Percentiles rank a stretch among this genome's conserved stretches.
Evolutionary conservation across 2,888 invertebrate species (phyloP).

Genomic region (Helicoverpa assulta): DNA sequence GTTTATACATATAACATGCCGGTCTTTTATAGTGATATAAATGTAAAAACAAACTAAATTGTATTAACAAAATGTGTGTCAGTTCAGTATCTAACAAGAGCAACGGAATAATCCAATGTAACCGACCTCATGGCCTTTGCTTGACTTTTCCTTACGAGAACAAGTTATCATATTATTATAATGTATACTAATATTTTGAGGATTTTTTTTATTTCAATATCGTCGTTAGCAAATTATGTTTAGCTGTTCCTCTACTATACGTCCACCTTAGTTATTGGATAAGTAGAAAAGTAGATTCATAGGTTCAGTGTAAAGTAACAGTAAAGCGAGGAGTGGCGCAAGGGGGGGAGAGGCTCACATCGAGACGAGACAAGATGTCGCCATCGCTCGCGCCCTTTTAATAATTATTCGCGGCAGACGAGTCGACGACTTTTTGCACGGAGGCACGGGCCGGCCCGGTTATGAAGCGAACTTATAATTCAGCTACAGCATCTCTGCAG

Average conservation of each 20-base stretch:
- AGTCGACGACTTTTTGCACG: constrained; percentile 81
- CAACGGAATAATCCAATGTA: constrained; percentile 8
- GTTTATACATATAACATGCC: no score
- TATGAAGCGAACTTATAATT: constrained; percentile 68
- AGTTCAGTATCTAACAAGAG: constrained; percentile 4
- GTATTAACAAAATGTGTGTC: no score
- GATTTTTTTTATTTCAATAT: no score
- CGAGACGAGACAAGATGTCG: constrained; percentile 82
- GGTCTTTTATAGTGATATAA: no score
- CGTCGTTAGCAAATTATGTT: constrained; percentile 2
- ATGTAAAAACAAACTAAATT: no score
- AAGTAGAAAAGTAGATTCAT: constrained; percentile 34
- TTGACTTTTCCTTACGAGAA: constrained; percentile 43
- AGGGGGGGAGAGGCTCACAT: constrained; percentile 57
- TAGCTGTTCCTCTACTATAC: constrained; percentile 1
- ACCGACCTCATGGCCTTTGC: constrained; percentile 60
- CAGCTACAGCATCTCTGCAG: constrained; percentile 53
- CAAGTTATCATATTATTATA: constrained; percentile 18
- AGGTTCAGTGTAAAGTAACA: constrained; percentile 56
- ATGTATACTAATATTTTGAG: no score
- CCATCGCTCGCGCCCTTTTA: constrained; percentile 79
- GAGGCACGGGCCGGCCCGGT: constrained; percentile 70
- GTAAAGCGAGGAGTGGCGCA: constrained; percentile 53
- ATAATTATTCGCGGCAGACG: constrained; percentile 80
- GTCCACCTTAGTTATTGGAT: constrained; percentile 9